Conservation (phyloP, 2,888 invertebrate genomes). For the Mongoloraphidia duomilia region DNA sequence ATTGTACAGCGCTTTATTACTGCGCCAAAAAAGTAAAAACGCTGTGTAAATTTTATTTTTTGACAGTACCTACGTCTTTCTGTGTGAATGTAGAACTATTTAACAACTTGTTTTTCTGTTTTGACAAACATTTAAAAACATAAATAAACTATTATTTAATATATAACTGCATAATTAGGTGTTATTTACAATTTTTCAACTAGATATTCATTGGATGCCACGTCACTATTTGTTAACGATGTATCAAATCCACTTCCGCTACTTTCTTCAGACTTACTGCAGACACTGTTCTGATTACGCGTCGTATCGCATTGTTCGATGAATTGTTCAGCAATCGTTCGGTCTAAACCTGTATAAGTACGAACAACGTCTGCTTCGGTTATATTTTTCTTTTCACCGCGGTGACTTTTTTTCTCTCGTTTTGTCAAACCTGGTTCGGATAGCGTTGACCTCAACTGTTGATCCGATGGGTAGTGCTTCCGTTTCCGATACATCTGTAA, state of each 20-base stretch:
- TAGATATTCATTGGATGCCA: slow-evolving; percentile 19
- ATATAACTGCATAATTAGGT: not conserved
- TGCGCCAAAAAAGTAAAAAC: too few relatives aligned
- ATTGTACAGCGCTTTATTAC: too few relatives aligned
- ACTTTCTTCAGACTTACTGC: slow-evolving; percentile 16
- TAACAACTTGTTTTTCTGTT: too few relatives aligned
- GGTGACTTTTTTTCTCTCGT: slow-evolving; percentile 14
- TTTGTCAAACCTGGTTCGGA: slow-evolving; percentile 18
- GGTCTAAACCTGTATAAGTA: slow-evolving; percentile 46
- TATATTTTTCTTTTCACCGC: slow-evolving; percentile 21
- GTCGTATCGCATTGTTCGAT: slow-evolving; percentile 45
- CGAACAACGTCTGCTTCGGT: slow-evolving; percentile 39
- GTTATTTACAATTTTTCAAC: slow-evolving; percentile 14
- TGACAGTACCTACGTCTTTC: too few relatives aligned
- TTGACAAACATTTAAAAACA: too few relatives aligned
- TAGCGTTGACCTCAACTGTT: slow-evolving; percentile 13
- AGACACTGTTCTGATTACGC: slow-evolving; percentile 26
- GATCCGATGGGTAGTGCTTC: slow-evolving; percentile 20
- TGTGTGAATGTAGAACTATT: too few relatives aligned
- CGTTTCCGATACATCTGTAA: slow-evolving; percentile 26
- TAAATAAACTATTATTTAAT: not conserved
- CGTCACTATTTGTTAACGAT: slow-evolving; percentile 15
- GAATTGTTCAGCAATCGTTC: slow-evolving; percentile 47
- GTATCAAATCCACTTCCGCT: slow-evolving; percentile 10
- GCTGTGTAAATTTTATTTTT: too few relatives aligned